phyloP scores from a whole-genome alignment of 2,888 invertebrate genomes.

The Mongoloraphidia duomilia region DNA sequence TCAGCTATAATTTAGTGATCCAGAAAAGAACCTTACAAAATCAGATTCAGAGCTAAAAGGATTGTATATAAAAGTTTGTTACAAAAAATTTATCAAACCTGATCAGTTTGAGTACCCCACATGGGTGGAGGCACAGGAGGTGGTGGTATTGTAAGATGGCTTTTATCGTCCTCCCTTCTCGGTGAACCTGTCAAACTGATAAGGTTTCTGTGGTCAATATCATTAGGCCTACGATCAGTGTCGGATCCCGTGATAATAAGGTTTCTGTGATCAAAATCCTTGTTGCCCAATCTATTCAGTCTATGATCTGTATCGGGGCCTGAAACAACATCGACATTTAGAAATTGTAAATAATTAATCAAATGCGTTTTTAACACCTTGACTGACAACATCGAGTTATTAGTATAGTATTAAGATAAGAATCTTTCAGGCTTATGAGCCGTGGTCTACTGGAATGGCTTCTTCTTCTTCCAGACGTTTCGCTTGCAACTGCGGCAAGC shows the following conservation, averaged over 20 bases:
- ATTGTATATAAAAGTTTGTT: too few species aligned
- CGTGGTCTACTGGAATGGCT: too few species aligned
- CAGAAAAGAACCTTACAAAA: too few species aligned
- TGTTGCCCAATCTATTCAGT: constrained; percentile 23
- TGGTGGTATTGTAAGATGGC: constrained; percentile 6
- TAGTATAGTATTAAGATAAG: too few species aligned
- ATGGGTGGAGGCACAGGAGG: constrained; percentile 22
- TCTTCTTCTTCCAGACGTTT: too few species aligned
- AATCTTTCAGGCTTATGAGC: too few species aligned
- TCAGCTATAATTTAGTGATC: too few species aligned
- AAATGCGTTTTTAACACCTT: too few species aligned
- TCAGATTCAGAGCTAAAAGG: too few species aligned
- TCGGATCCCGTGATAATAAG: constrained; percentile 38
- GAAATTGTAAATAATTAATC: too few species aligned
- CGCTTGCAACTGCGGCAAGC: too few species aligned
- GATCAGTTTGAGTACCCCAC: constrained; percentile 22
- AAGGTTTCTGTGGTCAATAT: constrained; percentile 72
- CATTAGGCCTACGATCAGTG: constrained; percentile 28
- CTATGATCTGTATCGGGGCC: constrained; percentile 16
- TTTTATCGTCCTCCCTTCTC: constrained; percentile 16
- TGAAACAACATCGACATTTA: background rate
- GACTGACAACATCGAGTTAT: too few species aligned
- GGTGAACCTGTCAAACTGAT: constrained; percentile 70
- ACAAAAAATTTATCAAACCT: constrained; percentile 21
- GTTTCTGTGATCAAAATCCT: constrained; percentile 72